Percentiles rank a stretch among this genome's conserved stretches.
Evolutionary conservation across 1,140 invertebrate genomes (phyloP).

Genomic region (Zaprionus davidi): DNA sequence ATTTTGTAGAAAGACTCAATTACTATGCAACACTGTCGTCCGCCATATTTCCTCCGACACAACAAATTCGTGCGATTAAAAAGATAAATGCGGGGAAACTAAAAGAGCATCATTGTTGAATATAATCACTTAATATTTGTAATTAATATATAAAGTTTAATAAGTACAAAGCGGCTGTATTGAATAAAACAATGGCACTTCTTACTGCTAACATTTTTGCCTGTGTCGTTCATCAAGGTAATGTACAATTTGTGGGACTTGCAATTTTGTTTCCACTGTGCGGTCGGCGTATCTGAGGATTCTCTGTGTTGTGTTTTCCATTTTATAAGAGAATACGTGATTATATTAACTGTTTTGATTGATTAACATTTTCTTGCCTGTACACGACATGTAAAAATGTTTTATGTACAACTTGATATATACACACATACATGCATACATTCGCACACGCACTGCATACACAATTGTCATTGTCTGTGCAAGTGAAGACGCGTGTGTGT

Average conservation of each 20-base stretch:
- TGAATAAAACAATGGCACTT: constrained; percentile 30
- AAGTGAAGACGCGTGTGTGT: constrained; percentile 14
- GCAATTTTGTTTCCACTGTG: constrained; percentile 48
- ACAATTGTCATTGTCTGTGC: constrained; percentile 36
- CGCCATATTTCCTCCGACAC: constrained; percentile 80
- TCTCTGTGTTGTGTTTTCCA: constrained; percentile 11
- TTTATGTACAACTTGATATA: constrained; percentile 34
- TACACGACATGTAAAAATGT: constrained; percentile 28
- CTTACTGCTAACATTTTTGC: constrained; percentile 52
- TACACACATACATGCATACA: constrained; percentile 30
- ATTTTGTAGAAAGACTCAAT: constrained; percentile 2
- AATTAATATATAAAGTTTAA: constrained; percentile 7
- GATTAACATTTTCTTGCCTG: background rate
- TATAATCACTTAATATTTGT: constrained; percentile 13
- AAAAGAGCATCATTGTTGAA: constrained; percentile 43
- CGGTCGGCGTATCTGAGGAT: constrained; percentile 28
- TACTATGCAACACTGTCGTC: constrained; percentile 64
- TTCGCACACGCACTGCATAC: constrained; percentile 44
- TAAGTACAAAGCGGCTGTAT: constrained; percentile 21
- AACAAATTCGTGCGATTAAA: constrained; percentile 70
- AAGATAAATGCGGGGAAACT: constrained; percentile 56
- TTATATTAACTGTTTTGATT: background rate
- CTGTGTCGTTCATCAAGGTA: constrained; percentile 63
- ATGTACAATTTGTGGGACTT: constrained; percentile 58
- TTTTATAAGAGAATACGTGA: constrained; percentile 18